A percentile compares a stretch with the other conserved stretches of the same genome.
phyloP scores from a whole-genome alignment of 2,113 vertebrate species.

The Meriones unguiculatus region DNA sequence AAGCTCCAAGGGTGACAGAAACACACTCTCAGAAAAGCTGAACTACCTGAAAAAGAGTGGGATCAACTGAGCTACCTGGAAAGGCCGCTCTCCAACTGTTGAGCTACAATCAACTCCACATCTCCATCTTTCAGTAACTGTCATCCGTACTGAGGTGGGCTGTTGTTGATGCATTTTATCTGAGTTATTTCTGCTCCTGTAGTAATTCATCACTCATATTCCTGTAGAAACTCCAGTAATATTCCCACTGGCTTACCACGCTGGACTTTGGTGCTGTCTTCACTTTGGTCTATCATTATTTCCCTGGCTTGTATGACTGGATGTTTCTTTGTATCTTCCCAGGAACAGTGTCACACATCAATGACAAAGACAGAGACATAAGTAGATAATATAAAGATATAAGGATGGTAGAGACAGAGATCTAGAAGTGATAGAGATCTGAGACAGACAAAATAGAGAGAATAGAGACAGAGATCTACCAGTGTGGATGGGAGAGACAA shows the following conservation, averaged over 20 bases:
- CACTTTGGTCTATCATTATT: not conserved
- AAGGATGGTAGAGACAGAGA: not conserved
- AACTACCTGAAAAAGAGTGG: not conserved
- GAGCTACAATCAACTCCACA: not conserved
- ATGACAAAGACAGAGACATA: not conserved
- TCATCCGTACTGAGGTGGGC: too few relatives aligned
- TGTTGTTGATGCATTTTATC: not conserved
- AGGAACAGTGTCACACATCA: not conserved
- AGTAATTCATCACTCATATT: not conserved
- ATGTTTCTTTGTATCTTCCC: not conserved
- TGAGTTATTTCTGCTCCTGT: not conserved
- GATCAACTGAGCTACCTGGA: not conserved
- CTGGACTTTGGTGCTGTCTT: not conserved
- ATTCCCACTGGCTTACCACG: not conserved
- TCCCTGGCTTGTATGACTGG: not conserved
- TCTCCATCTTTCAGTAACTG: not conserved
- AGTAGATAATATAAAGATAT: not conserved
- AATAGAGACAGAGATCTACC: not conserved
- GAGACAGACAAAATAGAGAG: not conserved
- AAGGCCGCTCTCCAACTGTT: not conserved
- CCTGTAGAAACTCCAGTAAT: not conserved
- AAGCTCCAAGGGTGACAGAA: not conserved
- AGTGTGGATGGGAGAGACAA: not conserved
- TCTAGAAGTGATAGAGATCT: not conserved
- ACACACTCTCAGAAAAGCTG: not conserved